These are phyloP conservation scores for Stichopus chloronotus DNA, from an alignment of 35 echinoderm and acorn worm genomes.

Conservation along the genomic window DNA sequence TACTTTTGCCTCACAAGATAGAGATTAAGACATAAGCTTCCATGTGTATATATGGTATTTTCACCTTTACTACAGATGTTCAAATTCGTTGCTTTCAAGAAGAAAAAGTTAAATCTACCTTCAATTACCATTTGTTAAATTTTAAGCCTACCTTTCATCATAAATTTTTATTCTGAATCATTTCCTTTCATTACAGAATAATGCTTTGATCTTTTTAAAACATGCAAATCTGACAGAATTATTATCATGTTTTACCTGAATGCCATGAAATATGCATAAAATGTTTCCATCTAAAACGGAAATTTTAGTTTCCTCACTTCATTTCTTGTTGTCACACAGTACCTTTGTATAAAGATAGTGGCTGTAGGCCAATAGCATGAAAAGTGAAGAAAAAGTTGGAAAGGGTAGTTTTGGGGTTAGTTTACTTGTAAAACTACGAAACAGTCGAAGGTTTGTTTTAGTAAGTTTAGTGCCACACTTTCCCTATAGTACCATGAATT, in stretches of 20 bases:
- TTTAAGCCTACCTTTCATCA: neutral
- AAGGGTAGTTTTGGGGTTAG: too few species aligned
- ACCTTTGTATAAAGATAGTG: neutral
- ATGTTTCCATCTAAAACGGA: neutral
- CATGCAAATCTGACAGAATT: neutral
- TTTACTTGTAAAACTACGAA: too few species aligned
- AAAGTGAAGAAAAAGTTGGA: neutral
- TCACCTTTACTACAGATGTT: too few species aligned
- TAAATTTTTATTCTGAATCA: neutral
- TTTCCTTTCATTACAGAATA: slow-evolving; percentile 9
- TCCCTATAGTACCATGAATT: too few species aligned
- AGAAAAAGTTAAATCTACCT: neutral
- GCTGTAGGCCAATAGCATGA: neutral
- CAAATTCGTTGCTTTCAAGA: neutral
- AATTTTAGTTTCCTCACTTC: neutral
- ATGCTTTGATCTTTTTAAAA: slow-evolving; percentile 9
- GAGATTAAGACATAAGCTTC: too few species aligned
- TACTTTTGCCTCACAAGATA: neutral
- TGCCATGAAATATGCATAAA: neutral
- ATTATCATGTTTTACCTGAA: neutral
- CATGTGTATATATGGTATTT: too few species aligned
- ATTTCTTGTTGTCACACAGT: neutral
- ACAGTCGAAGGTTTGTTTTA: too few species aligned
- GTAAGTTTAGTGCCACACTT: too few species aligned
- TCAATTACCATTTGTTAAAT: neutral